Conservation (phyloP, 1,140 invertebrate species). For the Drosophila parvula region DNA sequence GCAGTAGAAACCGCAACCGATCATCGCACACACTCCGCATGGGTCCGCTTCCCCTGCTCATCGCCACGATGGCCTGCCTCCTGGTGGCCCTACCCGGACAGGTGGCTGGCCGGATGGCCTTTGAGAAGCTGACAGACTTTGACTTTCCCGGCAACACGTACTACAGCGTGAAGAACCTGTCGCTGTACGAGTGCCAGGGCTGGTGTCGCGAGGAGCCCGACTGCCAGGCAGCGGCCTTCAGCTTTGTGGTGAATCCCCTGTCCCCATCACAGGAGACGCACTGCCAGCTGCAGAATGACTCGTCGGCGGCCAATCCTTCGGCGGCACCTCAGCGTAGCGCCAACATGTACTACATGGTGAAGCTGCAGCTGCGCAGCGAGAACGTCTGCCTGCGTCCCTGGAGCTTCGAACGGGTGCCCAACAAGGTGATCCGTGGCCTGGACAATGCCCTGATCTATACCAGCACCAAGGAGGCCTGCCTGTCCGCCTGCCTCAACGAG, state of each 20-base stretch:
- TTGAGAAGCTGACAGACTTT: constrained; percentile 96
- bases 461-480: constrained; percentile 96
- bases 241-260: constrained; percentile 95
- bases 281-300: constrained; percentile 96
- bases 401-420: constrained; percentile 96
- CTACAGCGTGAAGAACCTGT: constrained; percentile 95
- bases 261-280: constrained; percentile 96
- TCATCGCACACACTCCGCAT: constrained; percentile 20
- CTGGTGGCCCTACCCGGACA: constrained; percentile 50
- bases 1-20: constrained; percentile 30
- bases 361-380: constrained; percentile 94
- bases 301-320: constrained; percentile 93
- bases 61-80: constrained; percentile 45
- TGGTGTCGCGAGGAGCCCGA: constrained; percentile 96
- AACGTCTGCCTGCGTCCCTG: constrained; percentile 95
- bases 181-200: constrained; percentile 96
- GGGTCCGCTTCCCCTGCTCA: constrained; percentile 27
- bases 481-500: constrained; percentile 96
- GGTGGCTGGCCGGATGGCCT: constrained; percentile 89
- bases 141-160: constrained; percentile 96
- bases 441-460: constrained; percentile 97
- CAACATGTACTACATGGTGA: constrained; percentile 98
- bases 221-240: constrained; percentile 95
- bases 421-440: constrained; percentile 94
- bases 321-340: constrained; percentile 92